phyloP scores from a whole-genome alignment of 2,888 invertebrate genomes.

The Acleris literana region DNA sequence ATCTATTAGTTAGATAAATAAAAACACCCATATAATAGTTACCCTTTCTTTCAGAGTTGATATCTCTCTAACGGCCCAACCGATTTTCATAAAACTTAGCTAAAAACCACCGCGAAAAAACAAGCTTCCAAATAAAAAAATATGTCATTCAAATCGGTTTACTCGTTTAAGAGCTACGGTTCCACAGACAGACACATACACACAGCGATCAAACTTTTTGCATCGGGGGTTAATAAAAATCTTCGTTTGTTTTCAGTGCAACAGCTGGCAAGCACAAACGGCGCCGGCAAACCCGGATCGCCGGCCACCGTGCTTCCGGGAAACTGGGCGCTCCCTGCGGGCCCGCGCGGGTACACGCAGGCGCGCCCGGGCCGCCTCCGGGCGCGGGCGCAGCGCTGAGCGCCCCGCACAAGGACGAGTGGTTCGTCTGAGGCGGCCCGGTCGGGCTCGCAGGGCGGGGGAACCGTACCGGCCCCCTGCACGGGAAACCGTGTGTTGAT shows the following conservation, averaged over 20 bases:
- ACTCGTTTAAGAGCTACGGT: too few relatives aligned
- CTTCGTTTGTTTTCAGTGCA: conserved; percentile 86
- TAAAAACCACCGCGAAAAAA: too few relatives aligned
- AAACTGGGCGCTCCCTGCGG: conserved; percentile 98
- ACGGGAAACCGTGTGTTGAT: conserved; percentile 30
- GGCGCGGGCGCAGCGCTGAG: conserved; percentile 95
- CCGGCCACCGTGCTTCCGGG: conserved; percentile 86
- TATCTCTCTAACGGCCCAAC: too few relatives aligned
- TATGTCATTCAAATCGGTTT: too few relatives aligned
- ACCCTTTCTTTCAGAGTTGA: too few relatives aligned
- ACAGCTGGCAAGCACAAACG: conserved; percentile 88
- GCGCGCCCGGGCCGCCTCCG: conserved; percentile 96
- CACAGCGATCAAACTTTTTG: too few relatives aligned
- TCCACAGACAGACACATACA: too few relatives aligned
- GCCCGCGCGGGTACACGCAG: conserved; percentile 85
- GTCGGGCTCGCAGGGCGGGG: conserved; percentile 73
- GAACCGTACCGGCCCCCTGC: conserved; percentile 68
- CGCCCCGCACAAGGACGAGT: conserved; percentile 95
- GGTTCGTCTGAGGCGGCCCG: conserved; percentile 89
- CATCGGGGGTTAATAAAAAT: too few relatives aligned
- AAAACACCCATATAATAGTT: too few relatives aligned
- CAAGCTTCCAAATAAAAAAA: too few relatives aligned
- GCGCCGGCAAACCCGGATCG: conserved; percentile 73
- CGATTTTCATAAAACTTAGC: too few relatives aligned
- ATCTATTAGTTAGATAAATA: too few relatives aligned